Evolutionary conservation across 2,113 vertebrate genomes (phyloP).

Genomic region (Istiophorus platypterus): DNA sequence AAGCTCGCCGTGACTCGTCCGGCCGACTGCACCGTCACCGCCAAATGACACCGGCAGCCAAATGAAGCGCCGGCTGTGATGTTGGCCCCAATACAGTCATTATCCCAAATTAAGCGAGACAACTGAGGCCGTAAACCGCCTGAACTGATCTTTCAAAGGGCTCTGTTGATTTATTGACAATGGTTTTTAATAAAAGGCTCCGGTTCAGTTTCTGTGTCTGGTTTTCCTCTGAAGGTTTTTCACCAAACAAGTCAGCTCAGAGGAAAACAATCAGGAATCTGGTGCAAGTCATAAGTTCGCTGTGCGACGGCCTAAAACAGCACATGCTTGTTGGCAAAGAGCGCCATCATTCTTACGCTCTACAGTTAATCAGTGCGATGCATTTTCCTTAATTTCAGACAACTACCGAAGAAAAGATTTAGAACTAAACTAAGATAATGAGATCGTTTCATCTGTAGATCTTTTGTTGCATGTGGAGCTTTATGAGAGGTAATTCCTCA

Average conservation of each 20-base stretch:
- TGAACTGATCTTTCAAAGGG: background rate
- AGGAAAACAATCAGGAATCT: background rate
- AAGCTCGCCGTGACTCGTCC: constrained; percentile 19
- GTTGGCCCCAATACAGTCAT: constrained; percentile 35
- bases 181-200: background rate
- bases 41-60: background rate
- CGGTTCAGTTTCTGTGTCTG: background rate
- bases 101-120: constrained; percentile 21
- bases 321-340: too few species aligned
- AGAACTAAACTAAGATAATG: too few species aligned
- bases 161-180: constrained; percentile 9
- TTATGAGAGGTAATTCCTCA: background rate
- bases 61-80: constrained; percentile 28
- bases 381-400: too few species aligned
- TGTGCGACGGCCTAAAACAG: background rate
- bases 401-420: too few species aligned
- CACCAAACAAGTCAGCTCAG: background rate
- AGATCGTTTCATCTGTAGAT: too few species aligned
- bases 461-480: too few species aligned
- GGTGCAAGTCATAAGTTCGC: background rate
- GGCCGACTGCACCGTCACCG: constrained; percentile 8
- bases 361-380: too few species aligned
- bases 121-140: background rate
- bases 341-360: too few species aligned
- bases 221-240: background rate